Conservation (phyloP, 2,113 vertebrate genomes). For the Bombycilla garrulus region DNA sequence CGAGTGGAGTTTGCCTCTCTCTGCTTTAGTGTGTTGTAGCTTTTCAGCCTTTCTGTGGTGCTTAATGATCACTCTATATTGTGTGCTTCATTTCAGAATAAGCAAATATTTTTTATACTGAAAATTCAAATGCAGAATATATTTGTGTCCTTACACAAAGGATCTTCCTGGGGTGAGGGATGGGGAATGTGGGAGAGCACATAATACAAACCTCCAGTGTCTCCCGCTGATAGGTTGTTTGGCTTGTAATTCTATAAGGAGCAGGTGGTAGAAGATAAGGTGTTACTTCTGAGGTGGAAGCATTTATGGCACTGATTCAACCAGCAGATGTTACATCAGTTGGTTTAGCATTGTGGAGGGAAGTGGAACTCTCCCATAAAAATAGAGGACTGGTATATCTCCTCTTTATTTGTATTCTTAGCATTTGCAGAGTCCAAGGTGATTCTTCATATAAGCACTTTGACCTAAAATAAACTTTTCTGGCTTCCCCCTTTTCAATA, state of each 20-base stretch:
- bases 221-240: neutral
- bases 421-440: neutral
- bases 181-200: neutral
- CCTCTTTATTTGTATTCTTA: neutral
- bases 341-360: neutral
- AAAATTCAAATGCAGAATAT: neutral
- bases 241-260: neutral
- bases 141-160: neutral
- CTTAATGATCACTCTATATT: neutral
- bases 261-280: accelerated
- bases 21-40: neutral
- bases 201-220: neutral
- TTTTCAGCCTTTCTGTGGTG: neutral
- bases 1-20: neutral
- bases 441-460: neutral
- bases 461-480: conserved; percentile 5
- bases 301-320: neutral
- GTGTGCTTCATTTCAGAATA: neutral
- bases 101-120: neutral
- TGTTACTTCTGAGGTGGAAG: neutral
- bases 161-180: accelerated
- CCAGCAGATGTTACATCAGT: neutral
- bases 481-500: neutral
- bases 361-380: neutral
- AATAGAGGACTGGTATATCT: neutral